Evolutionary conservation across 2,113 vertebrate genomes (phyloP).

Genomic region (Equus przewalskii): DNA sequence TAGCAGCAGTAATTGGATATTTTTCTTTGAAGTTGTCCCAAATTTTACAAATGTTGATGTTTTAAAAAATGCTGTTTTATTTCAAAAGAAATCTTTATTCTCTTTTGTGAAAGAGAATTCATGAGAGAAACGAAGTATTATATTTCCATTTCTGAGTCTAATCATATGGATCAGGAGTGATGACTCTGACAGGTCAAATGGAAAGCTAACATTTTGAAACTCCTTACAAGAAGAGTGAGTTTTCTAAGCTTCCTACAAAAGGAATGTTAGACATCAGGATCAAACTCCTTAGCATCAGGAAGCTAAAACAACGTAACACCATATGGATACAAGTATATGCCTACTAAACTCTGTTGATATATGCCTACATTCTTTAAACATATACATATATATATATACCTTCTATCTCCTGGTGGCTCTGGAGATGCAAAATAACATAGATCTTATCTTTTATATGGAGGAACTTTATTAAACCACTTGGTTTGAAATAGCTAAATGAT

Average conservation of each 20-base stretch:
- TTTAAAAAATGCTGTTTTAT: constrained; percentile 20
- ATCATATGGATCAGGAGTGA: background rate
- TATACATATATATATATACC: background rate
- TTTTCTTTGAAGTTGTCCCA: background rate
- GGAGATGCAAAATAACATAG: background rate
- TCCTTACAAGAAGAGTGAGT: background rate
- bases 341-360: background rate
- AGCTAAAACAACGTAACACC: background rate
- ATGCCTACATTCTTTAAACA: background rate
- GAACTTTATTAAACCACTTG: background rate
- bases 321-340: background rate
- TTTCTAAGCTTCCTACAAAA: background rate
- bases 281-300: background rate
- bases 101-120: constrained; percentile 39
- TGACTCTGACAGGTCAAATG: background rate
- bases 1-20: background rate
- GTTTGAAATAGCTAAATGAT: background rate
- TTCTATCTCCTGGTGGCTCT: background rate
- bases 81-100: background rate
- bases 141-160: background rate
- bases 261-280: background rate
- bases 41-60: background rate
- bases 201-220: background rate
- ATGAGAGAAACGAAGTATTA: background rate
- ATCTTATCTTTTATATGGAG: background rate